Conservation (phyloP, 2,113 vertebrate species). For the Tupaia tana region DNA sequence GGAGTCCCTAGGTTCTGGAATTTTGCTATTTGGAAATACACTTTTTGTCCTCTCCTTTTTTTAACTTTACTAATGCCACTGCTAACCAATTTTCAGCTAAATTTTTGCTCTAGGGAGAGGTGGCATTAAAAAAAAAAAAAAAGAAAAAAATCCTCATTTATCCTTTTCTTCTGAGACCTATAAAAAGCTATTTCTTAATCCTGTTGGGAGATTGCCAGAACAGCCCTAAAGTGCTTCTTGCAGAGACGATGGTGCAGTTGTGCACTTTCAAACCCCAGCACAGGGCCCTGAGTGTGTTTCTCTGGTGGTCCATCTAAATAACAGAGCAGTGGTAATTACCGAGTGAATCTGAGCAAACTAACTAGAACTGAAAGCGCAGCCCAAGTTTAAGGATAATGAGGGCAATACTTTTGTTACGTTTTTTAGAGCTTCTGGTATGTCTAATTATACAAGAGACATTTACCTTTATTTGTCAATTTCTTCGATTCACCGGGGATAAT, state of each 20-base stretch:
- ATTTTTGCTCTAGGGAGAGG: not conserved
- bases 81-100: not conserved
- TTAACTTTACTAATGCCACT: not conserved
- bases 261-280: not conserved
- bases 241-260: not conserved
- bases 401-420: not conserved
- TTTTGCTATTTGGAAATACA: not conserved
- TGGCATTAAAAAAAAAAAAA: not conserved
- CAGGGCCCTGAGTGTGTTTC: not conserved
- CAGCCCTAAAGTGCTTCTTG: not conserved
- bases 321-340: not conserved
- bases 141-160: not conserved
- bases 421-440: conserved; percentile 7
- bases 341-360: not conserved
- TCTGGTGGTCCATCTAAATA: not conserved
- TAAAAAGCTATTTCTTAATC: not conserved
- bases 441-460: conserved; percentile 31
- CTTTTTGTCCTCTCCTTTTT: not conserved
- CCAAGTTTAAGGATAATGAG: conserved; percentile 3
- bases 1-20: not conserved
- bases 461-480: conserved; percentile 47
- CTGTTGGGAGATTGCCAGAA: not conserved
- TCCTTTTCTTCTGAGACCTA: not conserved
- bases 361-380: not conserved
- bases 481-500: conserved; percentile 51